A percentile compares a stretch with the other conserved stretches of the same genome.
Evolutionary conservation across 2,888 invertebrate genomes (phyloP).

Genomic region (Xanthia icteritia): DNA sequence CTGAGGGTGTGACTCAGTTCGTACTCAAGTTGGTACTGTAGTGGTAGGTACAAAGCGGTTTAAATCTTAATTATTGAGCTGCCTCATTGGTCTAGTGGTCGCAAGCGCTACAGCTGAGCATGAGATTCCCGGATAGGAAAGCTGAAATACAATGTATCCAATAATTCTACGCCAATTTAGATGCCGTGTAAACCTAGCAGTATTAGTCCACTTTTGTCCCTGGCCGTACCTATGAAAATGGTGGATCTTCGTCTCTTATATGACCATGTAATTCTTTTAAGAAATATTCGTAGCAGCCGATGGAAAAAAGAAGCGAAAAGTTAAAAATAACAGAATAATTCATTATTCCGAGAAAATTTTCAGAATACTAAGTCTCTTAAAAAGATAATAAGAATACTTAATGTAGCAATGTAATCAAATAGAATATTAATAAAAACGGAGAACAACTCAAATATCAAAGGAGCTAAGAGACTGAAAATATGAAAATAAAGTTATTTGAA

Average conservation of each 20-base stretch:
- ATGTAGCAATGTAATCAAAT: constrained; percentile 2
- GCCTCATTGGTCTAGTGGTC: no score
- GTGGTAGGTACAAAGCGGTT: neutral
- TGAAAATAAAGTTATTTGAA: constrained; percentile 14
- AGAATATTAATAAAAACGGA: constrained; percentile 3
- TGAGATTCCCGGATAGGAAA: no score
- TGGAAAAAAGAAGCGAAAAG: neutral
- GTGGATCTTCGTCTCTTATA: neutral
- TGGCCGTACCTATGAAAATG: no score
- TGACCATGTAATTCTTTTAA: no score
- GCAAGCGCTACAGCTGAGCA: no score
- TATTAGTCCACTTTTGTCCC: neutral
- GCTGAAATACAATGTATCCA: neutral
- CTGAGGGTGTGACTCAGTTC: neutral
- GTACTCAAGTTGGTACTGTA: neutral
- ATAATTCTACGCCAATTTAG: neutral
- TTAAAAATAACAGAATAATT: neutral
- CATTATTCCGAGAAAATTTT: neutral
- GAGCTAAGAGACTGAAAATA: constrained; percentile 15
- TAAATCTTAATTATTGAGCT: neutral
- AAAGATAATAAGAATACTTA: constrained; percentile 26
- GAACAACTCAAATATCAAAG: constrained; percentile 28
- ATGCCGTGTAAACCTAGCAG: neutral
- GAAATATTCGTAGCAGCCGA: neutral
- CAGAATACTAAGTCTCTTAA: neutral